These are phyloP conservation scores for Delphinus delphis DNA, from an alignment of 2,113 vertebrate genomes.

Conservation along the genomic window DNA sequence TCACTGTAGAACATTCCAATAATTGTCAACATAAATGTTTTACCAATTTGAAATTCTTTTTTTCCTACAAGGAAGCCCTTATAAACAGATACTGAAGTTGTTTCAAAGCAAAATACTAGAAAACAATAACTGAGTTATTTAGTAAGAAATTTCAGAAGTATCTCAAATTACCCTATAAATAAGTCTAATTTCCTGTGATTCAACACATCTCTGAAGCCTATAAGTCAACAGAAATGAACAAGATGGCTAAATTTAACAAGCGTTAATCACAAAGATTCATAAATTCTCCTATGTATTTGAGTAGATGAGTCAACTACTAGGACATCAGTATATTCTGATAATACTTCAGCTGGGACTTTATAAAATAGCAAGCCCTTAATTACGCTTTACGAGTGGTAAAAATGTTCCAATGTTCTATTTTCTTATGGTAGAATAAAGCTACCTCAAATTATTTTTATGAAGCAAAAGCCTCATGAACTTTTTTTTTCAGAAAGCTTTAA, in stretches of 20 bases:
- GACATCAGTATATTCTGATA: background rate
- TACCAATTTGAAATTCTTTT: conserved; percentile 27
- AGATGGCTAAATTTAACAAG: background rate
- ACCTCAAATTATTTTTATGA: conserved; percentile 1
- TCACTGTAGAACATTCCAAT: background rate
- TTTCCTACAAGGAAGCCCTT: background rate
- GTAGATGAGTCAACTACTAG: background rate
- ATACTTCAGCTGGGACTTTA: background rate
- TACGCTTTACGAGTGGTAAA: background rate
- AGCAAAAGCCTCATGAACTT: background rate
- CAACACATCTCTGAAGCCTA: background rate
- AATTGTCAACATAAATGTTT: background rate
- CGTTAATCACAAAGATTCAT: background rate
- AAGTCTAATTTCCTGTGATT: background rate
- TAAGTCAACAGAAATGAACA: background rate
- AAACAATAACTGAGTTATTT: conserved; percentile 13
- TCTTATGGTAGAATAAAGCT: background rate
- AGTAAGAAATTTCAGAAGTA: conserved; percentile 18
- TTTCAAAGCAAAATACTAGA: conserved; percentile 37
- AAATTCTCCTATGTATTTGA: background rate
- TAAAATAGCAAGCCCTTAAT: background rate
- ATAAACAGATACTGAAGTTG: conserved; percentile 17
- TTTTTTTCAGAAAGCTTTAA: background rate
- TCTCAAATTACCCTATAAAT: background rate
- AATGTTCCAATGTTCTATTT: background rate